Conservation (phyloP, 1,140 invertebrate genomes). For the Oncopodura yosiiana region DNA sequence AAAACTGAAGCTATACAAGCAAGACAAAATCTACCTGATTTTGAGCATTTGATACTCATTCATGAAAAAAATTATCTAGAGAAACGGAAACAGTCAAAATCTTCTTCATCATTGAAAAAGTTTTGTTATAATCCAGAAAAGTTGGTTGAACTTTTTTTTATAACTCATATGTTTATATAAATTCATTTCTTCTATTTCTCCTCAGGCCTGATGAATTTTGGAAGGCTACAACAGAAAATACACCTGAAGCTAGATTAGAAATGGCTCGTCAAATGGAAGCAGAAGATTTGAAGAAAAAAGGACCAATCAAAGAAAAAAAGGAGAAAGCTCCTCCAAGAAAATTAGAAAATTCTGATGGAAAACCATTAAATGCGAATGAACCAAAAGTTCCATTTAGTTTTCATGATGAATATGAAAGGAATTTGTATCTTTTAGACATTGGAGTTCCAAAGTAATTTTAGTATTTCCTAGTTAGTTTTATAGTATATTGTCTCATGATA, state of each 20-base stretch:
- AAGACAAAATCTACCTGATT: too few species aligned
- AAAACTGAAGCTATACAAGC: too few species aligned
- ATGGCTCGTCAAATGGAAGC: constrained; percentile 43
- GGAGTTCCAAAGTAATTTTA: constrained; percentile 58
- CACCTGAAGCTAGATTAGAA: constrained; percentile 62
- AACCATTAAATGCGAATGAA: constrained; percentile 77
- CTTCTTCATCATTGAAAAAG: too few species aligned
- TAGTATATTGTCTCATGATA: background rate
- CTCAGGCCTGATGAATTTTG: too few species aligned
- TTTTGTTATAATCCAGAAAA: too few species aligned
- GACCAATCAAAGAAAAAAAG: constrained; percentile 44
- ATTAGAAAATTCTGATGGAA: constrained; percentile 58
- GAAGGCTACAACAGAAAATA: constrained; percentile 59
- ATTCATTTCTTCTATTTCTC: too few species aligned
- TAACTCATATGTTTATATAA: too few species aligned
- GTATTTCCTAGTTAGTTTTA: background rate
- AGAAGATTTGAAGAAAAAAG: constrained; percentile 21
- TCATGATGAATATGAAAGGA: constrained; percentile 51
- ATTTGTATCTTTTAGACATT: constrained; percentile 54
- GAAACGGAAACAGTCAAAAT: too few species aligned
- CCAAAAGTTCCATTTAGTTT: constrained; percentile 66
- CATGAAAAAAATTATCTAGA: too few species aligned
- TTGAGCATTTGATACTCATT: too few species aligned
- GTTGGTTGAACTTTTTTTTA: too few species aligned
- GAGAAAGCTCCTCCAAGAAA: constrained; percentile 39